These are phyloP conservation scores for Heliangelus exortis DNA, from an alignment of 2,797 vertebrate genomes.

Conservation along the genomic window DNA sequence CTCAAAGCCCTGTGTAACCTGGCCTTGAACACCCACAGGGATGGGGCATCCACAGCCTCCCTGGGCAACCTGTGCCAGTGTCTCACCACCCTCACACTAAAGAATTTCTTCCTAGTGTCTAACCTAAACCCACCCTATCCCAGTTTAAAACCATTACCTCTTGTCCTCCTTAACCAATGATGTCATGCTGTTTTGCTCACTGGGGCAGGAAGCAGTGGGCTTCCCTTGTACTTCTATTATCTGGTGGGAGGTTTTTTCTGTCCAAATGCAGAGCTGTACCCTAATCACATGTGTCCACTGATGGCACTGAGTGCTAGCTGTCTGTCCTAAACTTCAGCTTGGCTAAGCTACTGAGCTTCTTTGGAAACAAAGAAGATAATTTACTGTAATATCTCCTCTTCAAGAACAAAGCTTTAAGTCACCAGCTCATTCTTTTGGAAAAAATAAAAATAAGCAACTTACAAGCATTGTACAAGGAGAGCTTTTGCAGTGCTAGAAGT, in stretches of 20 bases:
- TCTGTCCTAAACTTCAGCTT: neutral
- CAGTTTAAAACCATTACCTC: too few relatives aligned
- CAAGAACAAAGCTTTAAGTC: neutral
- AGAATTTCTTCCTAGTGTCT: too few relatives aligned
- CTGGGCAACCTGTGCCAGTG: too few relatives aligned
- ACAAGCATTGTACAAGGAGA: neutral
- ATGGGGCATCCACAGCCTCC: too few relatives aligned
- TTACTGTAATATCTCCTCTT: neutral
- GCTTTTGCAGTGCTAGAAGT: neutral
- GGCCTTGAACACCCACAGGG: too few relatives aligned
- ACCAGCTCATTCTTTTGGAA: neutral
- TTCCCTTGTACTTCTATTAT: neutral
- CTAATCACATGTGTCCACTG: accelerated
- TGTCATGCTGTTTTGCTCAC: neutral
- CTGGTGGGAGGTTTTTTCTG: neutral
- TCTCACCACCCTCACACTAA: too few relatives aligned
- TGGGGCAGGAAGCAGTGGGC: neutral
- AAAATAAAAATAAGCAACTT: neutral
- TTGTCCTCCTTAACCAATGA: too few relatives aligned
- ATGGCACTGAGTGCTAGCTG: accelerated
- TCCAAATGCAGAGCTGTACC: neutral
- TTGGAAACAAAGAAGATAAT: neutral
- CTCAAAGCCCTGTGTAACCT: too few relatives aligned
- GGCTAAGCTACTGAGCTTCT: neutral
- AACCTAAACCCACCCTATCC: too few relatives aligned